Evolutionary conservation across 1,140 invertebrate genomes (phyloP), one percentile per base, ranked within the genome.

Genomic region (Drosophila asahinai): DNA sequence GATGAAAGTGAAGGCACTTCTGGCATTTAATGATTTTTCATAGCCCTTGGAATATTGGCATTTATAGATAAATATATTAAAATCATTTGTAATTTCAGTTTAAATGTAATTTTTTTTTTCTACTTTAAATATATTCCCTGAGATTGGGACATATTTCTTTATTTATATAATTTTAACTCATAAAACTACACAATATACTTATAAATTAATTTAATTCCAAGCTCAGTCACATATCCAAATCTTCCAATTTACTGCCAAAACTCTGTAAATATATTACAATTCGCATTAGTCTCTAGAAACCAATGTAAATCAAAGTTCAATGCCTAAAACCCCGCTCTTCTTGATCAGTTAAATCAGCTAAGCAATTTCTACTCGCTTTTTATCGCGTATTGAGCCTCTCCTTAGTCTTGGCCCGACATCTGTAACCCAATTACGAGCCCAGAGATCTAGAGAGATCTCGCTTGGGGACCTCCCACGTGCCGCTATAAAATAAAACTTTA

Each of bases 401-500:
- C 68, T 61, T 38, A 17, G 36, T 25, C 54, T 52, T 38, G 22
- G 70, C 30, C 54, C 47, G 51, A 60, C 55, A 72, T 73, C 71
- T 61, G 38, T 60, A 74, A 74, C 71, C 71, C 71, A 74, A 74
- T 74, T 74, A 45, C 71, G 17, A 27, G 48, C 9, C 15, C 38
- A 7, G 6, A 58, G 36, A 58, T 57, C 54, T n/a, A 11, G 15
- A 45, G 45, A 73, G 19, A 59, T 72, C 66, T 62, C n/a, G 47
- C 38, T 66, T 25, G 33, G 48, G 27, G 72, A 75, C 72, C 72
- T 75, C 72, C 72, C 72, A 75, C 72, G 59, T 51, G 70, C 49
- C 62, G 43, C 71, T 19, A 75, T 54, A 63, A 75, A 75, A 74
- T 48, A 63, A 77, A 61, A 68, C 63, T 78, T 62, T 30, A 70